A percentile compares a stretch with the other conserved stretches of the same genome.
Evolutionary conservation across 2,797 vertebrate species (phyloP).

Genomic region (Astyanax mexicanus): DNA sequence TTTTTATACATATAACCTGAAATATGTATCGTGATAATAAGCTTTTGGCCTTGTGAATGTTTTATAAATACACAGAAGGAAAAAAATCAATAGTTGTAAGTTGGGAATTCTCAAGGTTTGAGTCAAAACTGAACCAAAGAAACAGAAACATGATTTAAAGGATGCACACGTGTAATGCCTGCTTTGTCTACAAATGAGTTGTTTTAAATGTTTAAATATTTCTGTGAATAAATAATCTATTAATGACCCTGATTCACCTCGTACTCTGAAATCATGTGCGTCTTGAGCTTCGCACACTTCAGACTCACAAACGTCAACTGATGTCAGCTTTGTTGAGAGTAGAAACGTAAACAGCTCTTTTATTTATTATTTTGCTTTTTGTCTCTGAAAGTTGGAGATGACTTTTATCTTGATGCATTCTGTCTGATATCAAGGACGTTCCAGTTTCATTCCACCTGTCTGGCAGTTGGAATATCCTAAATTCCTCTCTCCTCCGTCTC

Average conservation of each 20-base stretch:
- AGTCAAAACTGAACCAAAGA: constrained; percentile 1
- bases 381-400: constrained; percentile 14
- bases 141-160: constrained; percentile 24
- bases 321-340: neutral
- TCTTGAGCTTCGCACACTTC: neutral
- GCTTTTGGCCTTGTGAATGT: constrained; percentile 4
- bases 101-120: constrained; percentile 36
- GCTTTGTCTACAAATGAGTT: constrained; percentile 23
- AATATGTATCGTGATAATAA: neutral
- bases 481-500: neutral
- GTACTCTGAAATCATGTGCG: neutral
- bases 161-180: neutral
- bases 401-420: constrained; percentile 41
- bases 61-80: constrained; percentile 11
- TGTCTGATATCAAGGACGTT: constrained; percentile 46
- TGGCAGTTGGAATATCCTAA: constrained; percentile 35
- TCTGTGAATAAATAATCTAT: neutral
- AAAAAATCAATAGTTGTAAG: constrained; percentile 15
- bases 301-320: neutral
- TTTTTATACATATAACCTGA: neutral
- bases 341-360: constrained; percentile 4
- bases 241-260: constrained; percentile 6
- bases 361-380: constrained; percentile 20
- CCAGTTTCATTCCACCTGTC: constrained; percentile 40
- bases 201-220: constrained; percentile 22